Percentiles rank a stretch among this genome's conserved stretches.
Evolutionary conservation across 2,888 invertebrate genomes (phyloP).

Genomic region (Graphium colonna): DNA sequence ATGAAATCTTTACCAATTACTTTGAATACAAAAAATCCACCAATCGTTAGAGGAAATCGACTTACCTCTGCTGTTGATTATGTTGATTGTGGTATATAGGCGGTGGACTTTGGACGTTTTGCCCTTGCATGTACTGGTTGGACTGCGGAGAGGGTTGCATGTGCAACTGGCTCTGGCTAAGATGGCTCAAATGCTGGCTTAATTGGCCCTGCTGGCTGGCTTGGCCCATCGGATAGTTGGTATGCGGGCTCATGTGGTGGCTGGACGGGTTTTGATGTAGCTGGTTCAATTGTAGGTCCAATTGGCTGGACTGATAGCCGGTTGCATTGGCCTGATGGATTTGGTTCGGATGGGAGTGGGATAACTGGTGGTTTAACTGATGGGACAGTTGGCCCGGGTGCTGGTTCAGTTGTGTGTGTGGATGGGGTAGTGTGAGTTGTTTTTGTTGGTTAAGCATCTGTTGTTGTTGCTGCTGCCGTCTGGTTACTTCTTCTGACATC

Average conservation of each 20-base stretch:
- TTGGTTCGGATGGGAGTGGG: constrained; percentile 8
- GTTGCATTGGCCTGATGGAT: constrained; percentile 6
- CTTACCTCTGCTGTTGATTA: constrained; percentile 49
- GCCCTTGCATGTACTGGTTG: constrained; percentile 26
- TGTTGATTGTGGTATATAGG: constrained; percentile 45
- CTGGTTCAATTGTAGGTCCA: constrained; percentile 19
- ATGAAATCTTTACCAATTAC: too few species aligned
- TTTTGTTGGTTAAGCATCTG: constrained; percentile 37
- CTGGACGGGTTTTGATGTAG: constrained; percentile 14
- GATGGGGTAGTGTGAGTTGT: constrained; percentile 20
- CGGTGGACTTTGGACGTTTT: constrained; percentile 28
- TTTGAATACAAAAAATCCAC: too few species aligned
- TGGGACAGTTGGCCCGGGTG: constrained; percentile 13
- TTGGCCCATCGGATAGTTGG: constrained; percentile 1
- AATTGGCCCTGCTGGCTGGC: constrained; percentile 1
- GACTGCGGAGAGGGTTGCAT: constrained; percentile 40
- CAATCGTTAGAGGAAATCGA: too few species aligned
- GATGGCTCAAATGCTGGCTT: constrained; percentile 15
- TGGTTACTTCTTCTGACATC: constrained; percentile 89
- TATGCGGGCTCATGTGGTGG: constrained; percentile 20
- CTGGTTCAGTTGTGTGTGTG: constrained; percentile 23
- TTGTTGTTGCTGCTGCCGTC: constrained; percentile 74
- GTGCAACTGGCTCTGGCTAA: constrained; percentile 26
- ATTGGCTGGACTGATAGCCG: constrained; percentile 14
- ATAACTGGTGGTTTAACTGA: constrained; percentile 4